Evolutionary conservation across 2,797 vertebrate genomes (phyloP).

Genomic region (Sebastes kiyomatsui): DNA sequence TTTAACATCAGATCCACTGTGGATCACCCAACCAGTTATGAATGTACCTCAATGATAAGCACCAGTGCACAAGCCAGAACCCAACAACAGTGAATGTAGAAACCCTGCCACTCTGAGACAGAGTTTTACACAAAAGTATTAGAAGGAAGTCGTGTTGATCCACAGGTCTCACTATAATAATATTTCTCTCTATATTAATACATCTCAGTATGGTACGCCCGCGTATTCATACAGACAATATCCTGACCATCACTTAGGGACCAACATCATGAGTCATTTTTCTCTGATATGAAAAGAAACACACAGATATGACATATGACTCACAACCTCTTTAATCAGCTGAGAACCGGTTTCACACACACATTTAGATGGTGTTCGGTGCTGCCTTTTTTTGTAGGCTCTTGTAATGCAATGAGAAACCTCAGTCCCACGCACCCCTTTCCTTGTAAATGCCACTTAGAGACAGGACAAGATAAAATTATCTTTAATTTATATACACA

Average conservation of each 20-base stretch:
- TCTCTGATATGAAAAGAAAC: constrained; percentile 29
- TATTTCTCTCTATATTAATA: constrained; percentile 28
- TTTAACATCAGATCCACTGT: constrained; percentile 57
- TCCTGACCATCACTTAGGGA: constrained; percentile 75
- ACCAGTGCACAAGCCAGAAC: constrained; percentile 76
- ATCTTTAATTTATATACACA: constrained; percentile 85
- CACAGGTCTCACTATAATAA: constrained; percentile 33
- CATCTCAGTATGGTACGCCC: constrained; percentile 50
- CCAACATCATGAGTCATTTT: constrained; percentile 73
- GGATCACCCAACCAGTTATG: constrained; percentile 70
- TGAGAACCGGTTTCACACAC: constrained; percentile 48
- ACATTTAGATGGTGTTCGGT: constrained; percentile 78
- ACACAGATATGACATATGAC: constrained; percentile 14
- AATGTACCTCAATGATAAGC: constrained; percentile 83
- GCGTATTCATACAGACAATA: constrained; percentile 49
- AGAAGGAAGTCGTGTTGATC: constrained; percentile 42
- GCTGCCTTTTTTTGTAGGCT: constrained; percentile 81
- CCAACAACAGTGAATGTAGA: constrained; percentile 79
- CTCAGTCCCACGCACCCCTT: constrained; percentile 83
- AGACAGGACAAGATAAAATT: constrained; percentile 75
- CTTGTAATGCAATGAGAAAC: constrained; percentile 84
- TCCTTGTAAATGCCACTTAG: constrained; percentile 85
- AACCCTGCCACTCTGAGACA: constrained; percentile 60
- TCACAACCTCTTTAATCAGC: constrained; percentile 39
- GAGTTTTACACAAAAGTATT: constrained; percentile 46